Conservation (phyloP, 2,113 vertebrate species). For the Leiothrix lutea region DNA sequence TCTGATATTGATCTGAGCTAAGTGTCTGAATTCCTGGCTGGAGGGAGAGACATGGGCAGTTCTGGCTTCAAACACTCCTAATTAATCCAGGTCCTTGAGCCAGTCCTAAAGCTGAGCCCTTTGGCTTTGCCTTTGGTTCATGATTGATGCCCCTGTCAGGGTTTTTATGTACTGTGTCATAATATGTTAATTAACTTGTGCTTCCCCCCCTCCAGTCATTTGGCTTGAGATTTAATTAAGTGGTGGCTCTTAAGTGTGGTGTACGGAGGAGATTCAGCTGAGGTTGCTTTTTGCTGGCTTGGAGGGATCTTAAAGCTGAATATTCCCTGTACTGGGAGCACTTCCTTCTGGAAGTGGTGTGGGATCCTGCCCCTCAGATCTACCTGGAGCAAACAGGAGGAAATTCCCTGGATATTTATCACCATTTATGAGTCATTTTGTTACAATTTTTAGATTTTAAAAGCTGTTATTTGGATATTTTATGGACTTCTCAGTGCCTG, state of each 20-base stretch:
- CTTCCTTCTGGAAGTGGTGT: too few species aligned
- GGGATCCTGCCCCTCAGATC: not conserved
- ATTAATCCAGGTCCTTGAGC: not conserved
- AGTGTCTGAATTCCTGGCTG: not conserved
- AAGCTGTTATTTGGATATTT: not conserved
- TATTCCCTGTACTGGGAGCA: fast-evolving
- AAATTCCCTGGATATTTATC: not conserved
- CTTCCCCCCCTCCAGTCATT: not conserved
- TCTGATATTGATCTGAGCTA: not conserved
- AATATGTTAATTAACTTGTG: not conserved
- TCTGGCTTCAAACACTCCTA: not conserved
- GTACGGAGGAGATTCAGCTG: not conserved
- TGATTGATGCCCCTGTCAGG: not conserved
- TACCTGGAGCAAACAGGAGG: not conserved
- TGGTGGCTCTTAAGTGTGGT: not conserved
- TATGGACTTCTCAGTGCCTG: not conserved
- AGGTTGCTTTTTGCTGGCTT: not conserved
- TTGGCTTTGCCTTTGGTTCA: not conserved
- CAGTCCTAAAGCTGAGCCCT: not conserved
- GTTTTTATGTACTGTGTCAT: not conserved
- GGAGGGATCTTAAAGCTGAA: not conserved
- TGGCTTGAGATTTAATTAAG: not conserved
- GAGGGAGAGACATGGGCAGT: not conserved
- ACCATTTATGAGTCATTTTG: not conserved
- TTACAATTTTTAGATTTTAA: not conserved